Conservation (phyloP, 2,113 vertebrate genomes). For the Alligator mississippiensis region DNA sequence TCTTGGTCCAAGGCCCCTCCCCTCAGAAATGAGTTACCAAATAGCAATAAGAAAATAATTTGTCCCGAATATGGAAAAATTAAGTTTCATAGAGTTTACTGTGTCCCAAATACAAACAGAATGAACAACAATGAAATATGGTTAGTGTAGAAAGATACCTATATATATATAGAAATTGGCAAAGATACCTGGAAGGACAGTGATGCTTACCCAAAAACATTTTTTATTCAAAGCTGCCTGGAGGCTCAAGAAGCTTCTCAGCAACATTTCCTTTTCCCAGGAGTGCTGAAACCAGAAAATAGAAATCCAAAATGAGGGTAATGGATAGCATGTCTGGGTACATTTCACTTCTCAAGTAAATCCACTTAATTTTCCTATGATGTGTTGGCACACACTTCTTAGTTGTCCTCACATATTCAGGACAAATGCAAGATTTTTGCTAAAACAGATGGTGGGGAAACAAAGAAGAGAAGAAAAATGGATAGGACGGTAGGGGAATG, state of each 20-base stretch:
- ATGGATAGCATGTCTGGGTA: background rate
- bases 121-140: background rate
- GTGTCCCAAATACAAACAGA: background rate
- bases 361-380: background rate
- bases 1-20: background rate
- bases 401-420: background rate
- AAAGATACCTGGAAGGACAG: background rate
- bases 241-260: background rate
- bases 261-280: accelerated
- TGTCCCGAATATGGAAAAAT: background rate
- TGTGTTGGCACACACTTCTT: background rate
- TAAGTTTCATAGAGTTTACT: background rate
- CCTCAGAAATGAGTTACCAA: background rate
- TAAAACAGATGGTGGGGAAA: background rate
- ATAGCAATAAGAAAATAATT: background rate
- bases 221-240: background rate
- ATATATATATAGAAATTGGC: background rate
- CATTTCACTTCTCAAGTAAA: background rate
- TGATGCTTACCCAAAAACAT: background rate
- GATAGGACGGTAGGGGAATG: background rate
- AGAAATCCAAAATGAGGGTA: background rate
- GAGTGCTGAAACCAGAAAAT: background rate
- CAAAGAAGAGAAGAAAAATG: background rate
- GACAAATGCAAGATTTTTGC: background rate
- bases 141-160: background rate